Percentiles rank a stretch among this genome's conserved stretches.
These are phyloP conservation scores for Eupithecia subfuscata DNA, from an alignment of 2,888 invertebrate genomes.

Conservation along the genomic window DNA sequence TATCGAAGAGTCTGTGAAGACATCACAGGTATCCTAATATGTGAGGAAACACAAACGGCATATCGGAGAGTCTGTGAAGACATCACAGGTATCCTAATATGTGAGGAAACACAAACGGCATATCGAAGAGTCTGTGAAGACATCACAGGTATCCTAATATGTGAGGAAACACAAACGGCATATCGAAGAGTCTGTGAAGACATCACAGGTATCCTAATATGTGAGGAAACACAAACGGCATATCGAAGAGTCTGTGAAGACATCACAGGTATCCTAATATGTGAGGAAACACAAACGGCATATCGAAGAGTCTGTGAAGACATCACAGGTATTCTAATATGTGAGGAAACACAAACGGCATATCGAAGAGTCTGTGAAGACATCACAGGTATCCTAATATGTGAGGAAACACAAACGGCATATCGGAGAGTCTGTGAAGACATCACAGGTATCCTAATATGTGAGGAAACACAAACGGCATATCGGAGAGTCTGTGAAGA, in stretches of 20 bases:
- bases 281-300: neutral
- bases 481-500: too few species aligned
- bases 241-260: too few species aligned
- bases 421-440: too few species aligned
- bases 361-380: too few species aligned
- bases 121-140: too few species aligned
- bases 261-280: neutral
- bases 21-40: neutral
- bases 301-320: too few species aligned
- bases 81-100: neutral
- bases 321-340: neutral
- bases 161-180: neutral
- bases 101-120: neutral
- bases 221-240: neutral
- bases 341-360: neutral
- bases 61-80: too few species aligned
- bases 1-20: too few species aligned
- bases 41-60: neutral
- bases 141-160: neutral
- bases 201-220: neutral
- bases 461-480: neutral
- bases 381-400: neutral
- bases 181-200: too few species aligned
- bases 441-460: neutral
- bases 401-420: neutral